Conservation (phyloP, 2,113 vertebrate species). For the Malaclemys terrapin region DNA sequence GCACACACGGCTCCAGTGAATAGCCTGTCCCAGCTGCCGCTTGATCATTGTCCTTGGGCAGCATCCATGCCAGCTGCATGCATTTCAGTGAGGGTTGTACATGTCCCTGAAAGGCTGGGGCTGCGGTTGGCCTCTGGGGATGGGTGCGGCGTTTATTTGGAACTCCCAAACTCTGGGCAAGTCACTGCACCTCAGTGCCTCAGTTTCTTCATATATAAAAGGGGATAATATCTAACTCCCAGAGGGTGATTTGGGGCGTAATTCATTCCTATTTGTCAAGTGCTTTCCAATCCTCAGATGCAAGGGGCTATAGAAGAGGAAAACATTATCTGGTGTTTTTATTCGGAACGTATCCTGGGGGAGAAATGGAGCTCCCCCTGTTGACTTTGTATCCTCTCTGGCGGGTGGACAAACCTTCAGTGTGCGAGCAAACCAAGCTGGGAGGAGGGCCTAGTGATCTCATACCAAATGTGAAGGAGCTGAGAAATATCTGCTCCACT, state of each 20-base stretch:
- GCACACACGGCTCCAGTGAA: rapidly evolving
- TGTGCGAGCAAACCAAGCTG: background rate
- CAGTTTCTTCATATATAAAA: background rate
- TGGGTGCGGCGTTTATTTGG: background rate
- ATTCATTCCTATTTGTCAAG: background rate
- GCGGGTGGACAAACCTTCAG: background rate
- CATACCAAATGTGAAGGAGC: rapidly evolving
- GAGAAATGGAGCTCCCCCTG: background rate
- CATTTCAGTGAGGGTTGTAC: background rate
- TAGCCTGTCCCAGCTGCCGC: background rate
- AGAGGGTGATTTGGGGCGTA: background rate
- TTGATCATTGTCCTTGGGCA: conserved; percentile 22
- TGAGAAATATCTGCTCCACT: background rate
- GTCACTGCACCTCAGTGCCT: background rate
- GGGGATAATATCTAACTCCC: background rate
- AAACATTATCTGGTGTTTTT: background rate
- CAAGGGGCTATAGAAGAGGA: background rate
- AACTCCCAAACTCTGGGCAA: background rate
- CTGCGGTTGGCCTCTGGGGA: background rate
- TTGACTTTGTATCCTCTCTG: background rate
- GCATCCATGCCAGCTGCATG: conserved; percentile 29
- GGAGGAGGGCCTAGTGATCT: background rate
- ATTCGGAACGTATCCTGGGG: background rate
- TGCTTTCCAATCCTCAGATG: background rate
- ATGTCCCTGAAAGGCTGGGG: background rate